Base-by-base conservation (phyloP, 2,113 vertebrate species). In the Chaetops frenatus region DNA sequence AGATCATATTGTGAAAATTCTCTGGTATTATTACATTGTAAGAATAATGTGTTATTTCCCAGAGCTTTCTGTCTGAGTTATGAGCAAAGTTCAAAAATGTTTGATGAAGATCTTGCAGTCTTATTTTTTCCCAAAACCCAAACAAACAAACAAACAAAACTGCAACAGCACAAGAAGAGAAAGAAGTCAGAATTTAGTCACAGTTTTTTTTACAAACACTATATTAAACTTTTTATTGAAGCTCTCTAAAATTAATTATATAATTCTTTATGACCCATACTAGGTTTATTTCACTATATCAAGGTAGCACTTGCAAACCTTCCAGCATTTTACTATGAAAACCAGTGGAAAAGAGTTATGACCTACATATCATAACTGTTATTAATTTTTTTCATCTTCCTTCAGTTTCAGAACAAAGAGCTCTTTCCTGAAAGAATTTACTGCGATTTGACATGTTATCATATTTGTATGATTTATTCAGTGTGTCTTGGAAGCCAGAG, bases 381-480 rank as follows among this genome's bases (percentile, higher is more conserved):
- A 72, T 74, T 85, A 3, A 7, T 44, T 78, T 83, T 82, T 88
- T 69, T 45, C 2, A 40, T 74, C 67, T 91, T 80, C 33, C 47
- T 73, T 86, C 78, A 53, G 42, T 88, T 95, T 89, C 69, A 94
- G 36, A 95, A 93, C 31, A 94, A 91, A 92, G n/a, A 86, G 2
- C 18, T 77, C 51, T 88, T 93, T 38, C 81, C 62, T 81, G 48
- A 58, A 92, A 47, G 76, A 95, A 93, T 88, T 93, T 40, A 72
- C 57, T 86, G 92, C 8, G 10, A 78, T 93, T 95, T 80, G 57
- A 86, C 18, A 24, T 38, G 38, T 82, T 91, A 82, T 10, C 28
- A 53, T 95, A 89, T 74, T 93, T 77, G 27, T 77, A 81, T 90
- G 31, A 92, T 93, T 96, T 81, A 86, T 89, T 82, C 47, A 47